phyloP scores from a whole-genome alignment of 2,113 vertebrate genomes.

The Trinectes maculatus region DNA sequence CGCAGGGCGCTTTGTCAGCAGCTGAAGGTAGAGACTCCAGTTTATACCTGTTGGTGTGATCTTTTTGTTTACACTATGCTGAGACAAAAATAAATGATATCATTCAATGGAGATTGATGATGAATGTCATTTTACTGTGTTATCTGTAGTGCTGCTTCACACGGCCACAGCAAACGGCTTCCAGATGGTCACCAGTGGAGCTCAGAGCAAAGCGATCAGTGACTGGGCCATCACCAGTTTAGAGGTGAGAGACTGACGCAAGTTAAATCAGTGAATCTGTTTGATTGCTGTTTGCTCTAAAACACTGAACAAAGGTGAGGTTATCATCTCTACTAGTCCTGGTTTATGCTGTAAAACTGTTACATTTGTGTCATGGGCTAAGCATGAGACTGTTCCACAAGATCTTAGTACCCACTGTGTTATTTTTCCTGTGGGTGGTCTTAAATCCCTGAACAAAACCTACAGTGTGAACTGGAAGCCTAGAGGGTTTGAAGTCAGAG shows the following conservation, averaged over 20 bases:
- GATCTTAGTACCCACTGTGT: neutral
- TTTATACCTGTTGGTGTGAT: neutral
- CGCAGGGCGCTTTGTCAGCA: constrained; percentile 90
- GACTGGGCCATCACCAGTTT: constrained; percentile 98
- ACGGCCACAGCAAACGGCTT: constrained; percentile 98
- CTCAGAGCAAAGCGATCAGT: constrained; percentile 94
- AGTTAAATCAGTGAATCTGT: no score
- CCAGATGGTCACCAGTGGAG: constrained; percentile 98
- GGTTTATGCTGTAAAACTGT: no score
- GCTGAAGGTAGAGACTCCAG: constrained; percentile 86
- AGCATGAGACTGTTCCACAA: no score
- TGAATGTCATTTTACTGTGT: neutral
- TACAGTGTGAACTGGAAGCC: neutral
- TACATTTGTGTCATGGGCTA: no score
- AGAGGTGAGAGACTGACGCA: no score
- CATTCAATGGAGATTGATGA: neutral
- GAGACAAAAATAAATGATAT: no score
- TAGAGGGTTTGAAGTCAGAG: neutral
- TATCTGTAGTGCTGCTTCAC: constrained; percentile 88
- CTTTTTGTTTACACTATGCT: no score
- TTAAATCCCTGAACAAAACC: constrained; percentile 24
- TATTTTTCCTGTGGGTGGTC: neutral
- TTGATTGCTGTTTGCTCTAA: no score
- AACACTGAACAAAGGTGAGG: no score
- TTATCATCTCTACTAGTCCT: no score